A percentile compares a stretch with the other conserved stretches of the same genome.
These are phyloP conservation scores for Acestrorhynchus altus DNA, from an alignment of 2,797 vertebrate species.

Conservation along the genomic window DNA sequence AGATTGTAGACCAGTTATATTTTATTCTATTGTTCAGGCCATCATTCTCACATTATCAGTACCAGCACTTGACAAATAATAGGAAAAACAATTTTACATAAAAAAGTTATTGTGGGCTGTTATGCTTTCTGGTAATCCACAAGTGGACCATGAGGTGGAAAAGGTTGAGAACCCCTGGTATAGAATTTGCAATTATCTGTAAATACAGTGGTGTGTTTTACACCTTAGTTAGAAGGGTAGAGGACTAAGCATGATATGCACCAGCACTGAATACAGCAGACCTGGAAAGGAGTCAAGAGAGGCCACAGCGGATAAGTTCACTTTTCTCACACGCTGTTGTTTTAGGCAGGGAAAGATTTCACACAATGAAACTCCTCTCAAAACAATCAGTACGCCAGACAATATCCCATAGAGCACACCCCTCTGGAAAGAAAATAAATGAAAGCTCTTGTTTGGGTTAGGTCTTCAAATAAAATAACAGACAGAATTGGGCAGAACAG, in stretches of 20 bases:
- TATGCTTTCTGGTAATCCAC: no score
- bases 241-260: background rate
- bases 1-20: no score
- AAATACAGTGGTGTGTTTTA: background rate
- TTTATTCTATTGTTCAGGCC: no score
- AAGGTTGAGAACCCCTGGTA: no score
- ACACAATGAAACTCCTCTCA: constrained; percentile 59
- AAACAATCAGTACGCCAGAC: constrained; percentile 74
- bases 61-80: no score
- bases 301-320: constrained; percentile 39
- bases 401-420: constrained; percentile 77
- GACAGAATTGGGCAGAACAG: constrained; percentile 51
- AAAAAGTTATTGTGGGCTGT: no score
- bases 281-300: constrained; percentile 49
- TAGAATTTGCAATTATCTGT: background rate
- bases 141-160: no score
- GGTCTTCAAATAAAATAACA: constrained; percentile 70
- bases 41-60: no score
- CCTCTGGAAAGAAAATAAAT: constrained; percentile 77
- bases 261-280: constrained; percentile 38
- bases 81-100: no score
- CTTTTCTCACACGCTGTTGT: constrained; percentile 51
- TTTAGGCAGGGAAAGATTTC: constrained; percentile 58
- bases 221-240: constrained; percentile 25
- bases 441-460: constrained; percentile 77